Evolutionary conservation across 2,113 vertebrate genomes (phyloP), one percentile per base, ranked within the genome.

Genomic region (Bothrops jararaca): DNA sequence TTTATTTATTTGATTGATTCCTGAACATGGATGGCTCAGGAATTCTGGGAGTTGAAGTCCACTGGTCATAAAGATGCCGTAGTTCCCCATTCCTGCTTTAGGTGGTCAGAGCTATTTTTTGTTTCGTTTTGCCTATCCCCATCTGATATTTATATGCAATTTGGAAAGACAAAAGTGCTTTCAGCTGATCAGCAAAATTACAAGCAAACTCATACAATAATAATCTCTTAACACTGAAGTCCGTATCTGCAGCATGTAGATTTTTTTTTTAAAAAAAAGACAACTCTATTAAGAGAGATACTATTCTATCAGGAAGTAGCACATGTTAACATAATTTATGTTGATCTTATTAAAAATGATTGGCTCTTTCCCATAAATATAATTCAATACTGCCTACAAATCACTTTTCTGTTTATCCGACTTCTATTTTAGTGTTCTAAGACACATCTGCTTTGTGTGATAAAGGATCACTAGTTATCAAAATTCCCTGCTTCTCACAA

Each of bases 401-500:
- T 15, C 20, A 3, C 57, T 53, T 42, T 95, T 91, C 58, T 91
- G 88, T 0, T 0, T 20, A 42, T 39, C 48, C 13, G 15, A 9
- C 8, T 58, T 80, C 18, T 80, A 4, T 53, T 87, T 60, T 39
- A 85, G 58, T 56, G 39, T 91, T 48, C 48, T 18, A 69, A 69
- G 42, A 42, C 22, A 60, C 10, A 29, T 54, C 2, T 23, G 74
- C 23, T 2, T 24, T 15, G 90, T 5, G 1, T 8, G 85, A 69
- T 85, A 90, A 90, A 85, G 24, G 0, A 0, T 18, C 26, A 85
- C 56, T 26, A 57, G 13, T 39, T 26, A 13, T 15, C 4, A 20
- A 34, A 85, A 86, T 39, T 89, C 39, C 86, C n/a, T 42, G 22
- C 54, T 80, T 20, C 22, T 57, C 42, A 57, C 22, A 52, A 88